Conservation (phyloP, 2,888 invertebrate genomes). For the Cheilosia vernalis region DNA sequence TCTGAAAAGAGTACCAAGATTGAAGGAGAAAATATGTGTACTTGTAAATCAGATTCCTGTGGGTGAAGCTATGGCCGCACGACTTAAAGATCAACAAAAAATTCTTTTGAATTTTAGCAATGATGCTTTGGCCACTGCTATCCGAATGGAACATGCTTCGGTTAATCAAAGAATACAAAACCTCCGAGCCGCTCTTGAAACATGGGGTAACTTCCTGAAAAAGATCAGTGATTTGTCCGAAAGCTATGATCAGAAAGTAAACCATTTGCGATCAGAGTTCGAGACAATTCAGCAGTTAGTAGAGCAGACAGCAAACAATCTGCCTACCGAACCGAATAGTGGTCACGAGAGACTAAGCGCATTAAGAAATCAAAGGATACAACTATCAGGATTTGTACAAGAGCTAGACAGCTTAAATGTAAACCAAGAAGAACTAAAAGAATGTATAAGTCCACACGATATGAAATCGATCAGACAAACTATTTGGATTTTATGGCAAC, state of each 20-base stretch:
- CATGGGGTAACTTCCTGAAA: slow-evolving; percentile 90
- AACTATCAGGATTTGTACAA: slow-evolving; percentile 83
- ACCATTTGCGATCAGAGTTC: slow-evolving; percentile 86
- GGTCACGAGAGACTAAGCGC: slow-evolving; percentile 87
- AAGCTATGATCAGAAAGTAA: slow-evolving; percentile 87
- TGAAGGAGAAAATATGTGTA: slow-evolving; percentile 87
- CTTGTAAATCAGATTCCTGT: slow-evolving; percentile 88
- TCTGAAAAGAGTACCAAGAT: slow-evolving; percentile 89
- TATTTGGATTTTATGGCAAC: slow-evolving; percentile 91
- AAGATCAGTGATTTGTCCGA: slow-evolving; percentile 87
- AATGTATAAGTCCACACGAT: slow-evolving; percentile 92
- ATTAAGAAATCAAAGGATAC: slow-evolving; percentile 86
- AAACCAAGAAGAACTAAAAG: slow-evolving; percentile 92
- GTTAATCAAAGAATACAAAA: slow-evolving; percentile 91
- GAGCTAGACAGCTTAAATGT: slow-evolving; percentile 89
- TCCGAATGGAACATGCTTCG: slow-evolving; percentile 92
- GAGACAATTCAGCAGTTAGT: slow-evolving; percentile 87
- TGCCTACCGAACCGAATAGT: slow-evolving; percentile 86
- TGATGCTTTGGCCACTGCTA: slow-evolving; percentile 90
- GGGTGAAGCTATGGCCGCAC: slow-evolving; percentile 87
- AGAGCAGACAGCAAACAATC: slow-evolving; percentile 85
- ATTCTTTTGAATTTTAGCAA: slow-evolving; percentile 89
- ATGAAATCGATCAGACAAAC: slow-evolving; percentile 91
- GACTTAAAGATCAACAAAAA: slow-evolving; percentile 87
- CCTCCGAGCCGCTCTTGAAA: slow-evolving; percentile 90